phyloP scores from a whole-genome alignment of 1,140 invertebrate genomes.

The Leptonema lineaticorne region DNA sequence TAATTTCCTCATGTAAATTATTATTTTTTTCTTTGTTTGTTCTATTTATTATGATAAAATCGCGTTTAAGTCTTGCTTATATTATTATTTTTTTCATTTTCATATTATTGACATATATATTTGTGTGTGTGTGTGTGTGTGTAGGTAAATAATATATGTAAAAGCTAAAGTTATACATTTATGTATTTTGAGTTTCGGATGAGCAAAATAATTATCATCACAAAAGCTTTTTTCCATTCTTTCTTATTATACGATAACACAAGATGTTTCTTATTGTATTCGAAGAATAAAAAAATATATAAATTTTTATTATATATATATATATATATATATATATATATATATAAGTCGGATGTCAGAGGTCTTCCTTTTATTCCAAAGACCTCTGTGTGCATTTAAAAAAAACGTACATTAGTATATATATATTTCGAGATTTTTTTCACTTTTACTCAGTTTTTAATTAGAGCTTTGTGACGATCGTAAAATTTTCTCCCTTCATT shows the following conservation, averaged over 20 bases:
- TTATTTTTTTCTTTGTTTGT: too few relatives aligned
- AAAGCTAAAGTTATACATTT: neutral
- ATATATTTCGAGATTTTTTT: too few relatives aligned
- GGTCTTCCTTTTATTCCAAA: too few relatives aligned
- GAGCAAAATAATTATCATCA: slow-evolving; percentile 6
- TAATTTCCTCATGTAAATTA: too few relatives aligned
- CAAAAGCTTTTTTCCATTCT: neutral
- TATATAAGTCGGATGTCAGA: neutral
- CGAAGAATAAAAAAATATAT: neutral
- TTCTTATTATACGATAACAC: too few relatives aligned
- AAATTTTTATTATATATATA: neutral
- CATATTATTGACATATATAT: neutral
- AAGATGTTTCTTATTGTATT: neutral
- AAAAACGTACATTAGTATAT: too few relatives aligned
- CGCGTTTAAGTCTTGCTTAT: neutral
- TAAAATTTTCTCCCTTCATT: too few relatives aligned
- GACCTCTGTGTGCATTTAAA: too few relatives aligned
- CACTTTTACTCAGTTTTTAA: too few relatives aligned
- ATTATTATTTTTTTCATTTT: neutral
- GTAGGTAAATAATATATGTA: too few relatives aligned
- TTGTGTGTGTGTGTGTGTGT: neutral
- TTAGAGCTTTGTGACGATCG: too few relatives aligned
- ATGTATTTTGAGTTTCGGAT: neutral
- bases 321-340: neutral
- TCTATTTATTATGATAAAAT: too few relatives aligned